A percentile compares a stretch with the other conserved stretches of the same genome.
phyloP scores from a whole-genome alignment of 2,797 vertebrate species.

The Erpetoichthys calabaricus region DNA sequence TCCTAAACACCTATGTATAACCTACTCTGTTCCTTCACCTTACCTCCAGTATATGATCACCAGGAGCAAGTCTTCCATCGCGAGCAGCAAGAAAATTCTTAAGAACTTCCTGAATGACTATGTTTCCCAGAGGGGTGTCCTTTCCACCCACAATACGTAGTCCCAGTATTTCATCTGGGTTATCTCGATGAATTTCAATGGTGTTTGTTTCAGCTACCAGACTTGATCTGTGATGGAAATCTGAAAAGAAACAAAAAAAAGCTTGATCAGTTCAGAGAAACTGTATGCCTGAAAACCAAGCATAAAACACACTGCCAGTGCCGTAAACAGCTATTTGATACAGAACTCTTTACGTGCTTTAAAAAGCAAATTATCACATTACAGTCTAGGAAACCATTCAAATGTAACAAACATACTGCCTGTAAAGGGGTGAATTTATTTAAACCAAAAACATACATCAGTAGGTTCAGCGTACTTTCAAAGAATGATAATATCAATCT shows the following conservation, averaged over 20 bases:
- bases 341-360: too few species aligned
- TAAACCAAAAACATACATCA: too few species aligned
- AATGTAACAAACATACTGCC: too few species aligned
- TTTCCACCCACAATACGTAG: conserved; percentile 83
- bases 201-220: conserved; percentile 71
- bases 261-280: not conserved
- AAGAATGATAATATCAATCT: too few species aligned
- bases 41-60: conserved; percentile 86
- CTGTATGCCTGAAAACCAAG: too few species aligned
- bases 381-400: too few species aligned
- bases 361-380: too few species aligned
- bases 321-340: too few species aligned
- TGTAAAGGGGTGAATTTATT: too few species aligned
- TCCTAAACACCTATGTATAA: too few species aligned
- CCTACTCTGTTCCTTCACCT: conserved; percentile 8
- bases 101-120: conserved; percentile 77
- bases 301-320: too few species aligned
- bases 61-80: conserved; percentile 73
- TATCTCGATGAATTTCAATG: conserved; percentile 69
- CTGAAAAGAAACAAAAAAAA: conserved; percentile 27
- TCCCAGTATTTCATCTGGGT: conserved; percentile 68
- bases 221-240: conserved; percentile 65
- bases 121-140: conserved; percentile 80
- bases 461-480: too few species aligned
- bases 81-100: conserved; percentile 59